A percentile compares a stretch with the other conserved stretches of the same genome.
Conservation (phyloP, 2,888 invertebrate species). For the Agrotis exclamationis region DNA sequence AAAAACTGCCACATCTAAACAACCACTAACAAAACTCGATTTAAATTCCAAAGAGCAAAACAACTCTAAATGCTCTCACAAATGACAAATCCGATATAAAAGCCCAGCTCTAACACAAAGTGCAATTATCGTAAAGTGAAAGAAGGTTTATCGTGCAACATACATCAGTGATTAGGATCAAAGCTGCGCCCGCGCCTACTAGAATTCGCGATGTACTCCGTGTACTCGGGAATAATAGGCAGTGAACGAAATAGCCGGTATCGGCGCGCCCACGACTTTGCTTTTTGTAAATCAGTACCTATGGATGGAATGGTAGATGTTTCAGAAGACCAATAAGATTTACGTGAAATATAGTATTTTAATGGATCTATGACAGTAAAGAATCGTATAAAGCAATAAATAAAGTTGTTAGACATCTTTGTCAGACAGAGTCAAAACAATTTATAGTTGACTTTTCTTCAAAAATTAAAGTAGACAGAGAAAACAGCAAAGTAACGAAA, state of each 20-base stretch:
- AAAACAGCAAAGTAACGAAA: no score
- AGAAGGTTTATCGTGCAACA: slow-evolving; percentile 44
- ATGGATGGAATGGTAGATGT: not conserved
- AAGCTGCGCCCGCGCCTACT: slow-evolving; percentile 52
- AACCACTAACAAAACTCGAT: not conserved
- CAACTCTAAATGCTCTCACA: not conserved
- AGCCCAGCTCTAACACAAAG: slow-evolving; percentile 26
- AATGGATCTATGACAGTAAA: not conserved
- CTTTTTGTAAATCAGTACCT: slow-evolving; percentile 45
- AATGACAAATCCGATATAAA: slow-evolving; percentile 33
- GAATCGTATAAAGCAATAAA: not conserved
- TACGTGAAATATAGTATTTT: not conserved
- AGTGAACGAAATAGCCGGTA: slow-evolving; percentile 37
- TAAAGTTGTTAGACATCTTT: not conserved
- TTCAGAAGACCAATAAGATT: slow-evolving; percentile 37
- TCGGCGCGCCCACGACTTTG: slow-evolving; percentile 48
- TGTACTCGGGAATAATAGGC: slow-evolving; percentile 39
- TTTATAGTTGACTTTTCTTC: no score
- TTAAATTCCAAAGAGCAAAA: slow-evolving; percentile 7
- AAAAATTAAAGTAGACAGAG: no score
- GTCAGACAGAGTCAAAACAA: no score
- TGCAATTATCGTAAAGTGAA: slow-evolving; percentile 55
- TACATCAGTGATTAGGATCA: slow-evolving; percentile 55
- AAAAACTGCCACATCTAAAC: not conserved
- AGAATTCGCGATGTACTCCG: slow-evolving; percentile 44